A percentile compares a stretch with the other conserved stretches of the same genome.
Conservation (phyloP, 2,888 invertebrate species). For the Calameuta pallipes region DNA sequence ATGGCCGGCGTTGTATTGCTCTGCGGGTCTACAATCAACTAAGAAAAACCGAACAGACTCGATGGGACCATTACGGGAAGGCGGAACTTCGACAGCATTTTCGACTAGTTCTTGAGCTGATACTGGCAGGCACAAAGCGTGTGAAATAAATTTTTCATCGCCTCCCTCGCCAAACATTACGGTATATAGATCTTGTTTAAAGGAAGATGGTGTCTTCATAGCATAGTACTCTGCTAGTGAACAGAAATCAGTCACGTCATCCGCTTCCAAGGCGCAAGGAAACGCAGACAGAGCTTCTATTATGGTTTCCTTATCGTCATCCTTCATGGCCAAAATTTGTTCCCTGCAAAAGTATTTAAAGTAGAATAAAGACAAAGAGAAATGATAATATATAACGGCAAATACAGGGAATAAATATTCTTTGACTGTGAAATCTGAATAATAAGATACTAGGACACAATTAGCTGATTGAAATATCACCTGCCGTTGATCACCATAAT, state of each 20-base stretch:
- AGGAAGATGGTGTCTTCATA: conserved; percentile 91
- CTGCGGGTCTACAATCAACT: conserved; percentile 95
- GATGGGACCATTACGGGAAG: conserved; percentile 70
- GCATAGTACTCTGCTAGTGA: conserved; percentile 97
- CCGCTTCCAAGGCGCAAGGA: conserved; percentile 89
- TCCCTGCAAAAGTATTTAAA: conserved; percentile 69
- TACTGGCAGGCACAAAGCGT: conserved; percentile 96
- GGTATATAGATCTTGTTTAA: conserved; percentile 80
- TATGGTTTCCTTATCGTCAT: conserved; percentile 76
- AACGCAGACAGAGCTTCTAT: conserved; percentile 77
- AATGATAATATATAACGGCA: neutral
- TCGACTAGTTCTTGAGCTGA: conserved; percentile 92
- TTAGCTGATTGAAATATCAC: conserved; percentile 54
- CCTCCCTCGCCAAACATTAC: conserved; percentile 69
- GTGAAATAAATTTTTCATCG: conserved; percentile 76
- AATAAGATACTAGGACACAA: neutral
- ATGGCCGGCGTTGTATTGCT: conserved; percentile 97
- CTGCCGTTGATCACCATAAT: conserved; percentile 95
- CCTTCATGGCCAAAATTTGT: conserved; percentile 82
- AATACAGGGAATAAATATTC: no score
- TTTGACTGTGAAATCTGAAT: neutral
- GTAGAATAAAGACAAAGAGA: neutral
- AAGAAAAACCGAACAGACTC: conserved; percentile 86
- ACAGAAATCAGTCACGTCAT: conserved; percentile 97
- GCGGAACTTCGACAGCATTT: conserved; percentile 75